Evolutionary conservation across 1,140 invertebrate genomes (phyloP), one percentile per base, ranked within the genome.

Genomic region (Megalopta genalis): DNA sequence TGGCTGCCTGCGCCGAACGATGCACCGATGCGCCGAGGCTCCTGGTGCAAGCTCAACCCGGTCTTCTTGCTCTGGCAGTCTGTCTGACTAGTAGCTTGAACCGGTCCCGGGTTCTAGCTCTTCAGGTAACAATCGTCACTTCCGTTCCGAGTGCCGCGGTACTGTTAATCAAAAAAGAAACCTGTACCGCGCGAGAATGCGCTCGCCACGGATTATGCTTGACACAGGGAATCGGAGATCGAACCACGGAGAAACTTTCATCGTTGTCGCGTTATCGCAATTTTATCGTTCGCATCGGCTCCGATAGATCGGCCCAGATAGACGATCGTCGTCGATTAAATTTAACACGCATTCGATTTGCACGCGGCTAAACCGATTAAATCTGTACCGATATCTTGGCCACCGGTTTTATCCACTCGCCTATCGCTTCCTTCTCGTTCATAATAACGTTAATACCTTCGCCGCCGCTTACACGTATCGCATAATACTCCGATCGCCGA

Each of bases 61-160:
- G 97, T 46, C 94, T 98, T 10, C 97, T 98, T 90, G 97, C 97
- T 0, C 93, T 98, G 0, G 96, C 97, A 5, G 96, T 97, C 21
- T 97, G 97, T 92, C 96, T 97, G 84, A 97, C 98, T 94, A 97
- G 96, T 84, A 97, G 96, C 67, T 95, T 96, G 72, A 97, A 96
- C 86, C 96, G 97, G 89, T 97, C 97, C 14, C 94, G 97, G 85
- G 94, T 97, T 46, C 93, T 97, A 39, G 96, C 97, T n/a, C 93
- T 98, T 37, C 96, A 98, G 95, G 97, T 98, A 92, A 81, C 84
- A 86, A 86, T 86, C 83, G 84, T 75, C 76, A 72, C 75, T 85
- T 85, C 83, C 80, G 84, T 71, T 71, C 66, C 54, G 52, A 71
- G 65, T 27, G 52, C 57, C 64, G 39, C 23, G 69, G 32, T 84